Evolutionary conservation across 2,888 invertebrate species (phyloP).

Genomic region (Syrista parreyssii): DNA sequence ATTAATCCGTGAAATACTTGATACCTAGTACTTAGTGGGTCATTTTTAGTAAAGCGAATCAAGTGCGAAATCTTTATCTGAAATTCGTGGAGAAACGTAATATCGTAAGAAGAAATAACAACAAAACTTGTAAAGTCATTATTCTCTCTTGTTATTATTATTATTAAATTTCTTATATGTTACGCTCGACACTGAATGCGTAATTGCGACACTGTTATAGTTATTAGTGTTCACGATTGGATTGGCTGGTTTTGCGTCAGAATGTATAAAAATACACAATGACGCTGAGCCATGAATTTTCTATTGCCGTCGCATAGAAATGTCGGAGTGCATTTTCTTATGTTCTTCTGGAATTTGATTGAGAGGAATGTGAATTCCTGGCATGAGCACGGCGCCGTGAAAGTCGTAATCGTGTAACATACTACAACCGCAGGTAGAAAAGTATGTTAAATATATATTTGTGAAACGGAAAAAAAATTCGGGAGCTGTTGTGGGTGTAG

Average conservation of each 20-base stretch:
- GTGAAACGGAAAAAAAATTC: not conserved
- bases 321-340: not conserved
- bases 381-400: not conserved
- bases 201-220: not conserved
- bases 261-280: not conserved
- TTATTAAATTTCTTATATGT: not conserved
- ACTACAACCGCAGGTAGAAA: not conserved
- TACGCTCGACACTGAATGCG: not conserved
- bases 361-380: not conserved
- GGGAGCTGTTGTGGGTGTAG: not conserved
- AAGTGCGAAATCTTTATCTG: not conserved
- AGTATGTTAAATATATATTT: not conserved
- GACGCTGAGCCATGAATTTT: not conserved
- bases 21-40: not conserved
- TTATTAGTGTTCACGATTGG: not conserved
- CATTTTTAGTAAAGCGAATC: not conserved
- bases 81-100: not conserved
- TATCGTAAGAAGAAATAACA: not conserved
- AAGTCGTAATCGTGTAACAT: not conserved
- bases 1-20: not conserved
- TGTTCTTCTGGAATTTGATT: not conserved
- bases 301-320: not conserved
- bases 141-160: not conserved
- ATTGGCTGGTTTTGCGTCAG: not conserved
- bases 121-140: not conserved